These are phyloP conservation scores for Premnoplex brunnescens DNA, from an alignment of 2,797 vertebrate genomes.

Conservation along the genomic window DNA sequence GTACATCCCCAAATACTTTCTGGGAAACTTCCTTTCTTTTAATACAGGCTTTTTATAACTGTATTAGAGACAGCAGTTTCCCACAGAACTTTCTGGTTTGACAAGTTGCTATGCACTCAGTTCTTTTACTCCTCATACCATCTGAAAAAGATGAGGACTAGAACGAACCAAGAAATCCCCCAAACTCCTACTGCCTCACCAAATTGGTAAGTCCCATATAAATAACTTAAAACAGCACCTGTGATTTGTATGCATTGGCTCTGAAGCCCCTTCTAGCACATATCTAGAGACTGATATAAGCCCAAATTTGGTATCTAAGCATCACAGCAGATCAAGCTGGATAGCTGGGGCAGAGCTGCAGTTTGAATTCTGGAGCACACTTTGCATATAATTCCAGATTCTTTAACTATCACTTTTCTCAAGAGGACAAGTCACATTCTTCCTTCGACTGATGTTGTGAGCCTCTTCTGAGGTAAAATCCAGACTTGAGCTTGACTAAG, in stretches of 20 bases:
- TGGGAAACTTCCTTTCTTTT: conserved; percentile 1
- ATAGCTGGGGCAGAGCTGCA: neutral
- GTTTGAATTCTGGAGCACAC: neutral
- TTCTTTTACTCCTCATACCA: neutral
- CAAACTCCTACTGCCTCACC: neutral
- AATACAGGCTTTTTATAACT: neutral
- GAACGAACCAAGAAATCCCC: neutral
- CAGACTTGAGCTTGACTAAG: neutral
- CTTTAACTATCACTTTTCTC: neutral
- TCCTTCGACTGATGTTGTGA: neutral
- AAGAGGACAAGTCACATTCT: neutral
- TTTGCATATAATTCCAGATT: neutral
- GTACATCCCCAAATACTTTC: neutral
- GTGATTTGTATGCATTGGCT: neutral
- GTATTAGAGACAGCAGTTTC: neutral
- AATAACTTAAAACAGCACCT: neutral
- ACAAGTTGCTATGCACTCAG: neutral
- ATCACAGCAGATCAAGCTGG: neutral
- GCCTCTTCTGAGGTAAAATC: neutral
- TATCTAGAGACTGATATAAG: neutral
- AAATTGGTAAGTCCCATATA: neutral
- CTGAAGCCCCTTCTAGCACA: neutral
- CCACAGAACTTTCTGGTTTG: neutral
- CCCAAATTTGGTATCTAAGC: neutral
- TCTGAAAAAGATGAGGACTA: neutral